Base-by-base conservation (phyloP, 2,888 invertebrate species). In the Epirrhoe tristata region DNA sequence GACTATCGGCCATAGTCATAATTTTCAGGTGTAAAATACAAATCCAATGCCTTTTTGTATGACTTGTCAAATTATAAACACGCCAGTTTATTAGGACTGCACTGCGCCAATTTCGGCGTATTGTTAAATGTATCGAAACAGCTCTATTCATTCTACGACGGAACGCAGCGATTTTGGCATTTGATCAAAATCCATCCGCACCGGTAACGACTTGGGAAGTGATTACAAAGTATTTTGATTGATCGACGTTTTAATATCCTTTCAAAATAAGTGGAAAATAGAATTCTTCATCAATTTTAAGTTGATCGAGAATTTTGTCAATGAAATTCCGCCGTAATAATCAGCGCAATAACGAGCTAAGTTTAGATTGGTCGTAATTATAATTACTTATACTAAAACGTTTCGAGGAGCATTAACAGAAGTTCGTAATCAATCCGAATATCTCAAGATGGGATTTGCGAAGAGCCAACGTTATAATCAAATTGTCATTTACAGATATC, bases 211-310 rank as follows among this genome's bases (percentile, higher is more conserved):
- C 58, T 55, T 6, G 39, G 56, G 66, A 71, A 73, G 68, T 64
- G 68, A 71, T 74, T 67, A 67, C 65, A 71, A 67, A 68, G 65
- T 63, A 67, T 64, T 60, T 65, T 66, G 70, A 67, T 69, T 74
- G 74, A 75, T 73, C 71, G 71, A 73, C 71, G 62, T 74, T 74
- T 74, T 73, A 74, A 74, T 74, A 73, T 72, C 71, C 71, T 68
- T 61, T 60, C 62, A 43, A 66, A 67, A 67, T 72, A 72, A 74
- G 72, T 70, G 66, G 57, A 72, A 74, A 77, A 66, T 62, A 53
- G 59, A 73, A 73, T 75, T 66, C 66, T 69, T 70, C 72, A 57
- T 61, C 60, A 72, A 72, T 72, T 74, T 72, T 57, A 72, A 70
- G 67, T 70, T 72, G 63, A 66, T 48, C 54, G 57, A 52, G 59